A percentile compares a stretch with the other conserved stretches of the same genome.
These are phyloP conservation scores for Lutra lutra DNA, from an alignment of 2,797 vertebrate species.

Conservation along the genomic window DNA sequence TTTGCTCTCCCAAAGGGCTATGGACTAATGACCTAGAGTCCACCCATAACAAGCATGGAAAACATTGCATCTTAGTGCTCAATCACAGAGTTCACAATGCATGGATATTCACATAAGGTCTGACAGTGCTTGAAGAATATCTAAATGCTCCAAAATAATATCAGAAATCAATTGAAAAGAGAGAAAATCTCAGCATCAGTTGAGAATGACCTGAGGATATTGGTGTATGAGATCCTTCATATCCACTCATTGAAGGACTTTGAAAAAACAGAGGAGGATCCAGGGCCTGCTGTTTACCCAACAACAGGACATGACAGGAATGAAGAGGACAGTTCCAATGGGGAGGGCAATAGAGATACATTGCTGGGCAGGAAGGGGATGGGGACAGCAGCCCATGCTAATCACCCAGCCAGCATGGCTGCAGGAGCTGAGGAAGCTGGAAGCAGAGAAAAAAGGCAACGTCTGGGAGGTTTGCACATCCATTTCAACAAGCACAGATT, in stretches of 20 bases:
- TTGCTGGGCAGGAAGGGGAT: neutral
- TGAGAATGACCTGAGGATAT: neutral
- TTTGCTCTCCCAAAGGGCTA: neutral
- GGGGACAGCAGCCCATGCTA: neutral
- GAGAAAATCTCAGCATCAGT: neutral
- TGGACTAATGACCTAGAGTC: neutral
- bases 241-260: neutral
- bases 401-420: too few relatives aligned
- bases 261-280: neutral
- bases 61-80: neutral
- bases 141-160: neutral
- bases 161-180: conserved; percentile 10
- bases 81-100: neutral
- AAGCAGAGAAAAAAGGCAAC: neutral
- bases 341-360: neutral
- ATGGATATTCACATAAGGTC: neutral
- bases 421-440: neutral
- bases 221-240: neutral
- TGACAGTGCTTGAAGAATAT: neutral
- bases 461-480: neutral
- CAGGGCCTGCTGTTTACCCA: neutral
- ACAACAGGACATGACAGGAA: neutral
- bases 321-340: neutral
- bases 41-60: neutral
- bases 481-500: neutral